phyloP scores from a whole-genome alignment of 2,888 invertebrate species.

The Ochropleura plecta region DNA sequence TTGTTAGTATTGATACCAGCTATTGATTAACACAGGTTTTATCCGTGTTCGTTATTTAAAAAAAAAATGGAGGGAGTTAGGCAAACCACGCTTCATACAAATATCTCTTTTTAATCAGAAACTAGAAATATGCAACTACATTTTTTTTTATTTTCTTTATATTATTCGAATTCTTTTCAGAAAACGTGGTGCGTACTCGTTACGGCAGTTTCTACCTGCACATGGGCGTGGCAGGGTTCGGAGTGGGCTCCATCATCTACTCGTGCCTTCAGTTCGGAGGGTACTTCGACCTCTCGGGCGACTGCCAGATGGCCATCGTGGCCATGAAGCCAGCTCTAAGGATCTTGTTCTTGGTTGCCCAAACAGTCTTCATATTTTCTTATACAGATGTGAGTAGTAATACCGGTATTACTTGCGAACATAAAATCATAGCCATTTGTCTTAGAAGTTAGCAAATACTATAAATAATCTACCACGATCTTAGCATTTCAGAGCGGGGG shows the following conservation, averaged over 20 bases:
- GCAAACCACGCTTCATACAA: neutral
- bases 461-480: neutral
- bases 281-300: slow-evolving; percentile 92
- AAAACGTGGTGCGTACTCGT: slow-evolving; percentile 79
- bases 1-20: neutral
- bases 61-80: neutral
- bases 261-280: slow-evolving; percentile 93
- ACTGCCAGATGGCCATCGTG: slow-evolving; percentile 91
- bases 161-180: slow-evolving; percentile 67
- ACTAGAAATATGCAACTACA: neutral
- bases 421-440: neutral
- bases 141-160: neutral
- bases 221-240: slow-evolving; percentile 92
- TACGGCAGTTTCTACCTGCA: slow-evolving; percentile 92
- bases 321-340: slow-evolving; percentile 92
- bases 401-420: neutral
- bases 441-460: neutral
- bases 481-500: neutral
- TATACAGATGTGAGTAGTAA: slow-evolving; percentile 91
- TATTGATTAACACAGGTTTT: neutral
- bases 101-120: neutral
- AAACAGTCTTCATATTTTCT: slow-evolving; percentile 93
- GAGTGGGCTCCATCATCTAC: slow-evolving; percentile 93
- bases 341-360: slow-evolving; percentile 92
- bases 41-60: neutral